These are phyloP conservation scores for Cyprinodon brontotheroides DNA, from an alignment of 2,113 vertebrate genomes.

Conservation along the genomic window DNA sequence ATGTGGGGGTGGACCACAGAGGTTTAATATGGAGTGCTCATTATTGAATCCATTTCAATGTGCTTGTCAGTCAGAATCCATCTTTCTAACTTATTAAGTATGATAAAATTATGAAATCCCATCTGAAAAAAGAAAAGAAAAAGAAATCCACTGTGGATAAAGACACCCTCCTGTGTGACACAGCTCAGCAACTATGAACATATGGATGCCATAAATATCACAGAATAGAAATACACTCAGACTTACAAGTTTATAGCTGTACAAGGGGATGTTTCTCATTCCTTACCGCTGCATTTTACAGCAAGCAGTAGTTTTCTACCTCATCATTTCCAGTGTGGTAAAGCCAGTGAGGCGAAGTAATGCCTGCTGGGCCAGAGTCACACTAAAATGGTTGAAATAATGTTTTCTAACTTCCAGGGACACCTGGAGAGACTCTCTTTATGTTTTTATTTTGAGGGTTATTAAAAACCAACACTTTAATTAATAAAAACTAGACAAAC, in stretches of 20 bases:
- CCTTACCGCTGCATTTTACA: slow-evolving; percentile 61
- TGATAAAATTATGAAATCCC: slow-evolving; percentile 60
- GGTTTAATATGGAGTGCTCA: slow-evolving; percentile 63
- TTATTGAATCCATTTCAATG: slow-evolving; percentile 63
- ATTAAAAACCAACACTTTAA: not conserved
- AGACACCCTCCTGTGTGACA: slow-evolving; percentile 45
- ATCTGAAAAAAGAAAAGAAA: slow-evolving; percentile 30
- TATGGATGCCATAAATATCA: slow-evolving; percentile 57
- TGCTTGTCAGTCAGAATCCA: slow-evolving; percentile 74
- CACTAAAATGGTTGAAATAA: slow-evolving; percentile 55
- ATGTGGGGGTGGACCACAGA: slow-evolving; percentile 28
- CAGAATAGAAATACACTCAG: slow-evolving; percentile 64
- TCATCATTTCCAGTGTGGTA: slow-evolving; percentile 44
- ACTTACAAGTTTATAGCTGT: slow-evolving; percentile 41
- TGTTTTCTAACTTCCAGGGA: slow-evolving; percentile 51
- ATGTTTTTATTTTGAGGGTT: slow-evolving; percentile 13
- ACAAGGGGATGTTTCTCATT: slow-evolving; percentile 44
- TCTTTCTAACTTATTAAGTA: slow-evolving; percentile 69
- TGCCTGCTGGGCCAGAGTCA: slow-evolving; percentile 34
- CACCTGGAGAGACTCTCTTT: slow-evolving; percentile 38
- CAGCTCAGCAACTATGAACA: slow-evolving; percentile 61
- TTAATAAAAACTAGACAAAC: no score
- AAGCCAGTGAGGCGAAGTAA: slow-evolving; percentile 29
- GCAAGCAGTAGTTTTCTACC: slow-evolving; percentile 53
- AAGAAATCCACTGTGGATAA: slow-evolving; percentile 47